Evolutionary conservation across 1,140 invertebrate genomes (phyloP).

Genomic region (Apis florea): DNA sequence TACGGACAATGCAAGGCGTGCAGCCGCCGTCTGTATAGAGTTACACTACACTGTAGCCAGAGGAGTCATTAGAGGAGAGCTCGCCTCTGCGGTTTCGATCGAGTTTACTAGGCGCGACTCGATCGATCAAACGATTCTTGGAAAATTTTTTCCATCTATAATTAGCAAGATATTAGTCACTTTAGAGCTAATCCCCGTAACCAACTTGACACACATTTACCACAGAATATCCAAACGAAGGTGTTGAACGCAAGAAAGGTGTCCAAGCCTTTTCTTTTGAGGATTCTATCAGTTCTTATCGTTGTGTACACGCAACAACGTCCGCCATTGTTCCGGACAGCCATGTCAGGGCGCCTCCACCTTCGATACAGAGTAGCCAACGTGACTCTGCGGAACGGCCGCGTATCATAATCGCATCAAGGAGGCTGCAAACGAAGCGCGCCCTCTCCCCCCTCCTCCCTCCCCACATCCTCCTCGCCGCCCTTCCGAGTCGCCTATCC

Average conservation of each 20-base stretch:
- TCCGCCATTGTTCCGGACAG: conserved; percentile 45
- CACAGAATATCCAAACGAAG: too few relatives aligned
- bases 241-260: too few relatives aligned
- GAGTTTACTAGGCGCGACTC: background rate
- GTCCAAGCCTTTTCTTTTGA: too few relatives aligned
- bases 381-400: conserved; percentile 63
- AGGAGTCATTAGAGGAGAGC: background rate
- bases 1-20: conserved; percentile 76
- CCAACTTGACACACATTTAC: too few relatives aligned
- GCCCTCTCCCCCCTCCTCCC: background rate
- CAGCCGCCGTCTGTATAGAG: conserved; percentile 1
- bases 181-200: too few relatives aligned
- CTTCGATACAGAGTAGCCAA: conserved; percentile 47
- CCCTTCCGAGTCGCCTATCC: conserved; percentile 2
- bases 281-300: too few relatives aligned
- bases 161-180: too few relatives aligned
- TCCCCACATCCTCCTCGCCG: background rate
- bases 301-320: conserved; percentile 16
- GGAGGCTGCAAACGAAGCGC: conserved; percentile 47
- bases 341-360: conserved; percentile 19
- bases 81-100: background rate
- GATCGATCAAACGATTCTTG: too few relatives aligned
- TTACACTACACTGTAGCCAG: background rate
- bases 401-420: conserved; percentile 63
- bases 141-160: too few relatives aligned